Evolutionary conservation across 2,797 vertebrate species (phyloP), one percentile per base, ranked within the genome.

Genomic region (Tapera naevia): DNA sequence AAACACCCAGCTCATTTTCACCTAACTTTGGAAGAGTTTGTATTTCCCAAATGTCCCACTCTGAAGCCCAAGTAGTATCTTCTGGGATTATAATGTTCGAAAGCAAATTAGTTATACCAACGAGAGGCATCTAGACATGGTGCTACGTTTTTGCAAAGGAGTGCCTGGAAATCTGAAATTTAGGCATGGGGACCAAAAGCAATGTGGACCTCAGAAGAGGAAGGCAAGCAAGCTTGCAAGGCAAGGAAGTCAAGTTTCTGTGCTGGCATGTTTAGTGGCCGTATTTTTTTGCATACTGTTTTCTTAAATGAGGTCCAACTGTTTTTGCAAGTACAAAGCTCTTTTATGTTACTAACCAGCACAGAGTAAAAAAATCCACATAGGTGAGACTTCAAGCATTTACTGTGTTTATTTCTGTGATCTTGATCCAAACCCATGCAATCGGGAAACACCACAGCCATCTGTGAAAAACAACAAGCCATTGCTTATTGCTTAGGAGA

Each of bases 1-100:
- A 94, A 97, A 81, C 50, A 73, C 54, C 41, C 48, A 41, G 61
- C 18, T 89, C 39, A 16, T 96, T 93, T 87, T 89, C 79, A 88
- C 87, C 84, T 75, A 46, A 75, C 60, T 66, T 60, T 57, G 22
- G 58, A 79, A 73, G 64, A 73, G 33, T 79, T 72, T 70, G 51
- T 13, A 16, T 56, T 70, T 37, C 60, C 66, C 41, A 12, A 60
- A 53, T 30, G 51, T 48, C 86, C 70, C 25, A 1, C 51, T 80
- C 53, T 0, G 9, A 72, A 30, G 56, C 39, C 24, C 73, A 79
- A 83, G 76, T 88, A 79, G 12, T 39, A 25, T 16, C 41, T 89
- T 54, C 57, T 67, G 91, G 62, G 70, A 81, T 60, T 78, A 5
- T 10, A 50, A 69, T 39, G 35, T 16, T 69, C 22, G 41, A 50